A percentile compares a stretch with the other conserved stretches of the same genome.
Conservation (phyloP, 2,797 vertebrate species). For the Brachyrhaphis roseni region DNA sequence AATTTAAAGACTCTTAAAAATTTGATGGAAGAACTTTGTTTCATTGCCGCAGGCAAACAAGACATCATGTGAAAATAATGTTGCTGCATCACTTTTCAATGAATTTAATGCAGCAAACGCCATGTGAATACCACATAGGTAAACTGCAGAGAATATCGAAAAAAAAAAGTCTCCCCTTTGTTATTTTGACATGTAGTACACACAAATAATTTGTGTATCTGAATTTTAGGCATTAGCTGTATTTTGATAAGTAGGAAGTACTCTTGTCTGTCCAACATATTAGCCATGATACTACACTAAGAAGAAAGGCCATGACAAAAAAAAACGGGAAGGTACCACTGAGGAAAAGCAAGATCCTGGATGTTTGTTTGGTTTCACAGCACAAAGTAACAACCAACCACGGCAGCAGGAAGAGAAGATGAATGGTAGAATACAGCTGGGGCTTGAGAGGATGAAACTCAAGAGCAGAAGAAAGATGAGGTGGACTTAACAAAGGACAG, state of each 20-base stretch:
- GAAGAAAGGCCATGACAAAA: neutral
- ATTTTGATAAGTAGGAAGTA: neutral
- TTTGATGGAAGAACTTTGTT: neutral
- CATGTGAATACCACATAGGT: neutral
- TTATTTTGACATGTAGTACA: neutral
- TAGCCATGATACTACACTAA: neutral
- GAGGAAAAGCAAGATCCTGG: neutral
- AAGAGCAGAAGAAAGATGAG: constrained; percentile 30
- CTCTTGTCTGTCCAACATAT: neutral
- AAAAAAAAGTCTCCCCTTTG: neutral
- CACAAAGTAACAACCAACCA: constrained; percentile 12
- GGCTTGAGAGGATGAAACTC: constrained; percentile 3
- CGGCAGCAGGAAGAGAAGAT: constrained; percentile 25
- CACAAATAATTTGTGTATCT: neutral
- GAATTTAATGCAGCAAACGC: neutral
- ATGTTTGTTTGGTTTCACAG: constrained; percentile 38
- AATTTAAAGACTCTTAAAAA: neutral
- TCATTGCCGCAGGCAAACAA: neutral
- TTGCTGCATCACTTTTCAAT: neutral
- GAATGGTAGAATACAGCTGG: constrained; percentile 4
- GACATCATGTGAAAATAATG: neutral
- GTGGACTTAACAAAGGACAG: constrained; percentile 23
- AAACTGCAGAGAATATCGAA: neutral
- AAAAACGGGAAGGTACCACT: neutral
- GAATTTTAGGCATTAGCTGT: neutral